Evolutionary conservation across 1,140 invertebrate species (phyloP).

Genomic region (Uloborus diversus): DNA sequence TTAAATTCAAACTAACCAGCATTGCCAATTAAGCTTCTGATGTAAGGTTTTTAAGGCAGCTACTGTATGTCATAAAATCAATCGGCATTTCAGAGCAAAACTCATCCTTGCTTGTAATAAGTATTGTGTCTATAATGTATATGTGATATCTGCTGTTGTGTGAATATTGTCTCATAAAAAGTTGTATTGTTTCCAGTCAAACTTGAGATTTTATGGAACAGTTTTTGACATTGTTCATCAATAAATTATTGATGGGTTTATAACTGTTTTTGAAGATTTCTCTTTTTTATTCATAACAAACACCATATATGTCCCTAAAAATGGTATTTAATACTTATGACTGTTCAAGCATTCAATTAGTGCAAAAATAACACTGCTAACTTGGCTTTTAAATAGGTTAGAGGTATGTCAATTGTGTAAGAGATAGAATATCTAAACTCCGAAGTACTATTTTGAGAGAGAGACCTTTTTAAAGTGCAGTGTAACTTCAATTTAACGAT

Average conservation of each 20-base stretch:
- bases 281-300: no score
- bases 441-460: no score
- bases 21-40: constrained; percentile 48
- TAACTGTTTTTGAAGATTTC: constrained; percentile 26
- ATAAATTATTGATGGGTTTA: constrained; percentile 54
- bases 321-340: no score
- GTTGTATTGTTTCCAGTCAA: constrained; percentile 54
- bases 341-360: no score
- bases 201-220: constrained; percentile 53
- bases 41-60: constrained; percentile 48
- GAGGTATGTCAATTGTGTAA: no score
- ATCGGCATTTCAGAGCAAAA: constrained; percentile 51
- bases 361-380: no score
- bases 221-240: constrained; percentile 52
- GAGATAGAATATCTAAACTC: no score
- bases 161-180: constrained; percentile 53
- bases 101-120: constrained; percentile 51
- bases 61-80: constrained; percentile 51
- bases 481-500: no score
- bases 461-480: no score
- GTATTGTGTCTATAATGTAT: constrained; percentile 39
- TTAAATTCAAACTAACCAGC: constrained; percentile 35
- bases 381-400: no score
- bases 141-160: constrained; percentile 49
- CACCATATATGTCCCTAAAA: no score